phyloP scores from a whole-genome alignment of 2,113 vertebrate genomes.

The Mormyrus lacerda region DNA sequence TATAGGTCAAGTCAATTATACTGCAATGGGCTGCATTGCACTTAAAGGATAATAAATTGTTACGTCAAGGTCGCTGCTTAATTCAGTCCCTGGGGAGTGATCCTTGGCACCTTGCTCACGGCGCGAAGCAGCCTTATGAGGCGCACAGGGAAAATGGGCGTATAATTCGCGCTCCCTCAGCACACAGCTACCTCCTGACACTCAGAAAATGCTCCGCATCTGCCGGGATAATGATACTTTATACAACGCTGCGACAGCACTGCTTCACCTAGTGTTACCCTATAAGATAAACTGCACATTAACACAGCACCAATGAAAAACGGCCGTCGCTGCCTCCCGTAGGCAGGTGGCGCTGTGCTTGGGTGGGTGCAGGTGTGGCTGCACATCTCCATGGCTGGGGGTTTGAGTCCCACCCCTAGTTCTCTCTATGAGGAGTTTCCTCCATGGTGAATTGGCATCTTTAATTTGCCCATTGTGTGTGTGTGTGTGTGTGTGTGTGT shows the following conservation, averaged over 20 bases:
- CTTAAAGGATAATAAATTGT: not conserved
- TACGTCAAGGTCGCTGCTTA: constrained; percentile 7
- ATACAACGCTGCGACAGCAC: not conserved
- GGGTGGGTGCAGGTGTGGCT: not conserved
- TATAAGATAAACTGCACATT: not conserved
- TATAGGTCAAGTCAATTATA: constrained; percentile 17
- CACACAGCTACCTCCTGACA: not conserved
- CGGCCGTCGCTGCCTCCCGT: not conserved
- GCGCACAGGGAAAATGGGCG: not conserved
- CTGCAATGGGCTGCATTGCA: not conserved
- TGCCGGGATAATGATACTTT: not conserved
- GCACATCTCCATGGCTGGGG: not conserved
- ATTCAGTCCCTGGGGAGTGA: not conserved
- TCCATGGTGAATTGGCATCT: not conserved
- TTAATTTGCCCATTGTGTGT: not conserved
- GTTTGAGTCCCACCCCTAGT: not conserved
- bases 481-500: not conserved
- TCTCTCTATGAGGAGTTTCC: not conserved
- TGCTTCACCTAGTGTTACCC: not conserved
- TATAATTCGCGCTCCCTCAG: not conserved
- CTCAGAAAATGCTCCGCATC: not conserved
- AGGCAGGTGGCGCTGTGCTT: not conserved
- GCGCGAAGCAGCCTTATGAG: not conserved
- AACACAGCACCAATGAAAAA: not conserved
- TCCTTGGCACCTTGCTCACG: not conserved